Percentiles rank a stretch among this genome's conserved stretches.
phyloP scores from a whole-genome alignment of 2,113 vertebrate species.

The Apteryx mantelli region DNA sequence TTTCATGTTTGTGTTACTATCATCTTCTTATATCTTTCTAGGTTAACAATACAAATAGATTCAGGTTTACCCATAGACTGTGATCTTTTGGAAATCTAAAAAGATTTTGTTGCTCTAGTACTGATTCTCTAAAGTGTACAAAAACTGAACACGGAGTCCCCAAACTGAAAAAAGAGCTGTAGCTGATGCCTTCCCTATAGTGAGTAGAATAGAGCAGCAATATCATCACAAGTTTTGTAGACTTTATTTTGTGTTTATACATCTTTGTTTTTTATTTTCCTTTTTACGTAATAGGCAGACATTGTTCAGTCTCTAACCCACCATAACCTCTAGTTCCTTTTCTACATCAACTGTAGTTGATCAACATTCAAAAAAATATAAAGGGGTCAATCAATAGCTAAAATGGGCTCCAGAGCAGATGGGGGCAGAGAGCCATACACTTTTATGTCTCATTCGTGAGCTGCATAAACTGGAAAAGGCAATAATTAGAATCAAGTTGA shows the following conservation, averaged over 20 bases:
- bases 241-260: not conserved
- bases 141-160: not conserved
- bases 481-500: not conserved
- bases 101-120: not conserved
- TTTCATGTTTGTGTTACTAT: not conserved
- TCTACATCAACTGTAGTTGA: not conserved
- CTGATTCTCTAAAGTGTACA: not conserved
- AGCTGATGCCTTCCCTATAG: not conserved
- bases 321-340: not conserved
- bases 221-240: not conserved
- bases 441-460: not conserved
- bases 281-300: not conserved
- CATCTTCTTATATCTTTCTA: not conserved
- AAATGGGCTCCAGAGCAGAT: not conserved
- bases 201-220: not conserved
- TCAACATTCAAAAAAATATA: not conserved
- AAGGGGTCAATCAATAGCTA: not conserved
- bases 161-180: not conserved
- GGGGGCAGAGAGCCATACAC: not conserved
- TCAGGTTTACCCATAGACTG: not conserved
- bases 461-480: not conserved
- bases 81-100: not conserved
- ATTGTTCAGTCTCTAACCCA: not conserved
- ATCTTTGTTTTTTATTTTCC: not conserved
- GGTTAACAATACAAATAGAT: not conserved